Percentiles rank a stretch among this genome's conserved stretches.
These are phyloP conservation scores for Thaumetopoea pityocampa DNA, from an alignment of 1,140 invertebrate genomes.

Conservation along the genomic window DNA sequence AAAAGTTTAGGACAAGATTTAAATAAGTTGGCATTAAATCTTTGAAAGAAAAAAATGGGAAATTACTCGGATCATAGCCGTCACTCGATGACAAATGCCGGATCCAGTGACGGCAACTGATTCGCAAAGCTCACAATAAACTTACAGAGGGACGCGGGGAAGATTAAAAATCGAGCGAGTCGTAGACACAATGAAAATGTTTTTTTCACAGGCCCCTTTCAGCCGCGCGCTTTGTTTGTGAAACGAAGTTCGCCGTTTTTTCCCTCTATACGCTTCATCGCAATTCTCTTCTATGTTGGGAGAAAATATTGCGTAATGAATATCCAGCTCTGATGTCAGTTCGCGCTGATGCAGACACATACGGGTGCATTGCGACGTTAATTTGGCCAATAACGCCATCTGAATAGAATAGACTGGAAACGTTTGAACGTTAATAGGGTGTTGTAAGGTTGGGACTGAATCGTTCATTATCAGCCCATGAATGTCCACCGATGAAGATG, in stretches of 20 bases:
- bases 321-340: slow-evolving; percentile 36
- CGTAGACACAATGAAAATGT: slow-evolving; percentile 67
- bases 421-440: slow-evolving; percentile 3
- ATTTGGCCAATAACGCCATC: slow-evolving; percentile 33
- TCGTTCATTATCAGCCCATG: no score
- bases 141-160: slow-evolving; percentile 46
- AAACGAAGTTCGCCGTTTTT: slow-evolving; percentile 64
- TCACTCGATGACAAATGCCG: slow-evolving; percentile 27
- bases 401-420: slow-evolving; percentile 7
- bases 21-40: no score
- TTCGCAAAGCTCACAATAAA: slow-evolving; percentile 58
- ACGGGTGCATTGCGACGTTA: slow-evolving; percentile 24
- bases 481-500: no score
- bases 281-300: slow-evolving; percentile 40
- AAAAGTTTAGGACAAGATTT: no score
- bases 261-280: slow-evolving; percentile 50
- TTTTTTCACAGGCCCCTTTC: slow-evolving; percentile 63
- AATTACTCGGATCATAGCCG: no score
- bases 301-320: slow-evolving; percentile 55
- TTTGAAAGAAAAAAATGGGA: no score
- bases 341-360: slow-evolving; percentile 21
- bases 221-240: slow-evolving; percentile 62
- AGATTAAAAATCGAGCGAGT: slow-evolving; percentile 70
- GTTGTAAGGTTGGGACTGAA: slow-evolving; percentile 6
- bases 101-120: slow-evolving; percentile 45